Conservation (phyloP, 2,888 invertebrate species). For the Hirtodrosophila cameraria region DNA sequence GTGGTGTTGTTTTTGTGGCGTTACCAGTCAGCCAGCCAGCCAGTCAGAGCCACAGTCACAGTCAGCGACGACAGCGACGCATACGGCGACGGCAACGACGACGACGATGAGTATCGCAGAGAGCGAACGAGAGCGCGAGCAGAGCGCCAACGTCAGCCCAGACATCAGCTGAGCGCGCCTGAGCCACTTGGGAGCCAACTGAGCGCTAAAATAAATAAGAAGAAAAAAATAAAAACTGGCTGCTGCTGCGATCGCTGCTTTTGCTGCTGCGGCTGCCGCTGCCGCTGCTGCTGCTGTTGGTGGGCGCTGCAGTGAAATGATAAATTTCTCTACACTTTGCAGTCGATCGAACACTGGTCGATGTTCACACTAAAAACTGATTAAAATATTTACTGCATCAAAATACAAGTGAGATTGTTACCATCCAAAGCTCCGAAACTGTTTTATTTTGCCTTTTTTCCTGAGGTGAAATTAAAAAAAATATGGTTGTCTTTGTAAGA, state of each 20-base stretch:
- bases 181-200: constrained; percentile 54
- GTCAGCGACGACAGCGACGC: constrained; percentile 21
- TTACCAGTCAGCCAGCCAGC: constrained; percentile 52
- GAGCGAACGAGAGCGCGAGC: constrained; percentile 39
- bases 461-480: no score
- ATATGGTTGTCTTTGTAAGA: no score
- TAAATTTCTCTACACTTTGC: constrained; percentile 81
- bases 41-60: constrained; percentile 29
- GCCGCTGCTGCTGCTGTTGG: constrained; percentile 24
- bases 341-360: constrained; percentile 47
- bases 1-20: constrained; percentile 80
- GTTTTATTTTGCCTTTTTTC: no score
- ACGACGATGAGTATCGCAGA: constrained; percentile 37
- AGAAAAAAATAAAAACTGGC: constrained; percentile 47
- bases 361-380: neutral
- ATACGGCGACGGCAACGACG: constrained; percentile 13
- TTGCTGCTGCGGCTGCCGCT: constrained; percentile 25
- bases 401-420: no score
- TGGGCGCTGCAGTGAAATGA: constrained; percentile 72
- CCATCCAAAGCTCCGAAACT: neutral
- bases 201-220: constrained; percentile 47
- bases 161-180: constrained; percentile 51
- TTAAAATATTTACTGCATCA: neutral
- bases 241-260: constrained; percentile 39
- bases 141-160: constrained; percentile 42